Percentiles rank a stretch among this genome's conserved stretches.
These are phyloP conservation scores for Melikaiella ostensackeni DNA, from an alignment of 2,888 invertebrate genomes.

Conservation along the genomic window DNA sequence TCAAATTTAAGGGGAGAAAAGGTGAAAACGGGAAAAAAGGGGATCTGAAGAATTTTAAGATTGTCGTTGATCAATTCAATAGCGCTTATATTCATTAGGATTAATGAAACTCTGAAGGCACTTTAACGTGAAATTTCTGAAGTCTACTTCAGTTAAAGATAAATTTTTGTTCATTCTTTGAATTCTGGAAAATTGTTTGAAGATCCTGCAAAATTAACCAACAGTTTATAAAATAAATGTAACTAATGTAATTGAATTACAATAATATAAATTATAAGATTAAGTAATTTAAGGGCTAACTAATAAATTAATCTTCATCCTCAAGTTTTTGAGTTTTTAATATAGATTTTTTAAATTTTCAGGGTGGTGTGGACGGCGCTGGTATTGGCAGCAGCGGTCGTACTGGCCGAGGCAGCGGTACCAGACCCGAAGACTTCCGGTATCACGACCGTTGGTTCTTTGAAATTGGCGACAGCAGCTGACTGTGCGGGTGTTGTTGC, in stretches of 20 bases:
- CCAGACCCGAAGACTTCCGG: slow-evolving; percentile 68
- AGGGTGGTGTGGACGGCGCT: slow-evolving; percentile 74
- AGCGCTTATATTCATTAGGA: background rate
- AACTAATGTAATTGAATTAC: background rate
- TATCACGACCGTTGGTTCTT: slow-evolving; percentile 74
- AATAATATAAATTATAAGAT: background rate
- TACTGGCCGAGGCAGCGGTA: slow-evolving; percentile 65
- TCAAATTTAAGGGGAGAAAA: too few relatives aligned
- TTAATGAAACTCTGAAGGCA: background rate
- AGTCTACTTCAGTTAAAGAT: background rate
- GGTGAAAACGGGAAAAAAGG: too few relatives aligned
- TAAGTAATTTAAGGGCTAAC: too few relatives aligned
- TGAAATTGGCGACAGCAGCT: slow-evolving; percentile 75
- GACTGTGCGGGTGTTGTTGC: slow-evolving; percentile 76
- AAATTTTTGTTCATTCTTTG: background rate
- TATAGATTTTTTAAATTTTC: slow-evolving; percentile 24
- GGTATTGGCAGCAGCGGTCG: slow-evolving; percentile 62
- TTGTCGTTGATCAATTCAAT: background rate
- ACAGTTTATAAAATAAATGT: background rate
- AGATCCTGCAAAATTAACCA: background rate
- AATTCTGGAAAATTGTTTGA: background rate
- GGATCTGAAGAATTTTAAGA: background rate
- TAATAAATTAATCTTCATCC: background rate
- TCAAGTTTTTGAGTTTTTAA: background rate
- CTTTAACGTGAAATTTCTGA: background rate